Conservation (phyloP, 2,888 invertebrate genomes). For the Sarcophaga rosellei region DNA sequence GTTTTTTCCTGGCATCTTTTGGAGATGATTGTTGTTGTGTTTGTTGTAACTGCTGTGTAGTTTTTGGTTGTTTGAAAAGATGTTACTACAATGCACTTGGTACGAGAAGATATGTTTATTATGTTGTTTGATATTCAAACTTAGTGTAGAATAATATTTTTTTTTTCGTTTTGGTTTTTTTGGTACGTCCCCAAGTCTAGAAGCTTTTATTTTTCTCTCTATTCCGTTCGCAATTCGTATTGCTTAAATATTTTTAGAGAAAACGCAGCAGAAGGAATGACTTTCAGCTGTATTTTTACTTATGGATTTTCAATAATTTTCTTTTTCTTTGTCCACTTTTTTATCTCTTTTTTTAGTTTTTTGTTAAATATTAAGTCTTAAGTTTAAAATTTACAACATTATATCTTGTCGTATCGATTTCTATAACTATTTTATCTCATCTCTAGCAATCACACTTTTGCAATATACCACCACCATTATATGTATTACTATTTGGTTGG, state of each 20-base stretch:
- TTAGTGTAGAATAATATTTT: slow-evolving; percentile 46
- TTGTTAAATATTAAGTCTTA: slow-evolving; percentile 68
- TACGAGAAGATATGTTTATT: slow-evolving; percentile 69
- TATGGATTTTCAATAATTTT: too few relatives aligned
- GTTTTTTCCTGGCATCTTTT: slow-evolving; percentile 54
- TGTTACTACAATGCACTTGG: slow-evolving; percentile 67
- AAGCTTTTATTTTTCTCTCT: slow-evolving; percentile 36
- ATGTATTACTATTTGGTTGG: slow-evolving; percentile 41
- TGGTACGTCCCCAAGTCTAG: slow-evolving; percentile 51
- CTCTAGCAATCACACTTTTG: slow-evolving; percentile 60
- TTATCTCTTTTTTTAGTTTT: slow-evolving; percentile 44
- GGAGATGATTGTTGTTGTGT: slow-evolving; percentile 53
- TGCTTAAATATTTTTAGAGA: background rate
- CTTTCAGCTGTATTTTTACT: slow-evolving; percentile 45
- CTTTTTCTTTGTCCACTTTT: slow-evolving; percentile 12
- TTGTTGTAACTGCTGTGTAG: slow-evolving; percentile 62
- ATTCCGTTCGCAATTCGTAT: background rate
- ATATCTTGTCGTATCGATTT: slow-evolving; percentile 69
- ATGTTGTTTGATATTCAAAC: slow-evolving; percentile 69
- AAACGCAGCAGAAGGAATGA: slow-evolving; percentile 45
- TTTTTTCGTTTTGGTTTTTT: background rate
- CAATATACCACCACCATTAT: slow-evolving; percentile 38
- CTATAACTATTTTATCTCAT: slow-evolving; percentile 69
- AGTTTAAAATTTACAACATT: slow-evolving; percentile 68
- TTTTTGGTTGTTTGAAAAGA: slow-evolving; percentile 56